Percentiles rank a stretch among this genome's conserved stretches.
These are phyloP conservation scores for Origma solitaria DNA, from an alignment of 2,113 vertebrate genomes.

Conservation along the genomic window DNA sequence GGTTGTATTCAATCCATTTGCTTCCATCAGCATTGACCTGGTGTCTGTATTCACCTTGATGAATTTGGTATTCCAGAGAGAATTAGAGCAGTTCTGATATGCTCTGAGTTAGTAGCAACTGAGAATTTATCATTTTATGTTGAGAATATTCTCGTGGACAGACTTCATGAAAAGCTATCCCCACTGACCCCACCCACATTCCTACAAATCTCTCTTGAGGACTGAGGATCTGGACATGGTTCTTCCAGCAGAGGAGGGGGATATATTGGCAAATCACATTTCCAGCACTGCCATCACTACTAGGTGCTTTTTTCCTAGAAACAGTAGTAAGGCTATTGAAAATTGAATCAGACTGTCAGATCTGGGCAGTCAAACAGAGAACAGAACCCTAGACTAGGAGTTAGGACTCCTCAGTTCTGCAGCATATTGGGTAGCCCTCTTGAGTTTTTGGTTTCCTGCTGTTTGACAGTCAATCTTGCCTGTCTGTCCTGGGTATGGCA, in stretches of 20 bases:
- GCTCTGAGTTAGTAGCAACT: background rate
- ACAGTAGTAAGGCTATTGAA: background rate
- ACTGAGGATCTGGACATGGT: background rate
- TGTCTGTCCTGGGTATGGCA: background rate
- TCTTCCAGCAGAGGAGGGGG: background rate
- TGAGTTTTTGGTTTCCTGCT: background rate
- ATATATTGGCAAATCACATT: background rate
- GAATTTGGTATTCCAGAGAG: background rate
- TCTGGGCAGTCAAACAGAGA: background rate
- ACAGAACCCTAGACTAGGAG: background rate
- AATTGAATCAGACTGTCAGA: background rate
- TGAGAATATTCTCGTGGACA: background rate
- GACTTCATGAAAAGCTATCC: background rate
- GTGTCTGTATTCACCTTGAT: no score
- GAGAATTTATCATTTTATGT: background rate
- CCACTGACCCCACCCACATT: fast-evolving
- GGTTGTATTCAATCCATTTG: background rate
- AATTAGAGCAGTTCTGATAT: background rate
- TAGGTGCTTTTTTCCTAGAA: background rate
- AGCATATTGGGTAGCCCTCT: background rate
- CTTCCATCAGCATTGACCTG: background rate
- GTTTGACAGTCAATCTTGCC: background rate
- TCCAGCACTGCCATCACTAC: background rate
- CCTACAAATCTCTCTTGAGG: background rate
- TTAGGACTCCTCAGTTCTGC: background rate